Conservation (phyloP, 1,140 invertebrate species). For the Ectropis grisescens region DNA sequence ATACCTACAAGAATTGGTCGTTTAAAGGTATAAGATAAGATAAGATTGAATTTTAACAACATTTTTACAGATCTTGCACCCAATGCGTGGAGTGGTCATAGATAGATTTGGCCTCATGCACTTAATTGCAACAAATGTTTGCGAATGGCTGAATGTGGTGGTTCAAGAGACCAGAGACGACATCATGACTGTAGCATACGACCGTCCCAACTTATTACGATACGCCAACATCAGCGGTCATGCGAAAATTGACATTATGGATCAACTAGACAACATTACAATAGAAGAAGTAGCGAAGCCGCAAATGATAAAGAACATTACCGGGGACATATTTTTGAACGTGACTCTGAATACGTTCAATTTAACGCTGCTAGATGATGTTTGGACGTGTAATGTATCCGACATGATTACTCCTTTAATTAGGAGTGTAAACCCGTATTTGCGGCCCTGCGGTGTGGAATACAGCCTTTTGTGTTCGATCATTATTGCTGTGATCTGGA, state of each 20-base stretch:
- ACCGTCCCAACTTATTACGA: conserved; percentile 25
- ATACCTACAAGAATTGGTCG: no score
- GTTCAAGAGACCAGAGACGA: conserved; percentile 76
- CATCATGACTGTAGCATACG: conserved; percentile 58
- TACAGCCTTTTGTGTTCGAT: conserved; percentile 81
- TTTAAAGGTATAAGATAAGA: no score
- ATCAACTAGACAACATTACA: conserved; percentile 27
- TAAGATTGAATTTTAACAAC: no score
- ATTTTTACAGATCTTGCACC: conserved; percentile 47
- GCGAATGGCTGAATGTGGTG: conserved; percentile 76
- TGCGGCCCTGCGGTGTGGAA: conserved; percentile 81
- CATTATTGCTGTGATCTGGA: conserved; percentile 76
- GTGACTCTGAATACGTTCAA: conserved; percentile 13
- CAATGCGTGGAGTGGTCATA: conserved; percentile 63
- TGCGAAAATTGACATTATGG: conserved; percentile 21
- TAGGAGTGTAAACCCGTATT: conserved; percentile 75
- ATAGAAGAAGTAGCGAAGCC: conserved; percentile 7
- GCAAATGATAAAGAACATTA: conserved; percentile 9
- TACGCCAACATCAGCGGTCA: conserved; percentile 37
- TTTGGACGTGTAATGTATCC: conserved; percentile 54
- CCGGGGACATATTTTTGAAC: conserved; percentile 16
- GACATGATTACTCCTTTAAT: conserved; percentile 76
- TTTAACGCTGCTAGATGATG: conserved; percentile 20
- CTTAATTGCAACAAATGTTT: conserved; percentile 73
- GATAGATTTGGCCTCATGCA: conserved; percentile 76